Evolutionary conservation across 1,140 invertebrate species (phyloP), one percentile per base, ranked within the genome.

Genomic region (Laupala kohalensis): DNA sequence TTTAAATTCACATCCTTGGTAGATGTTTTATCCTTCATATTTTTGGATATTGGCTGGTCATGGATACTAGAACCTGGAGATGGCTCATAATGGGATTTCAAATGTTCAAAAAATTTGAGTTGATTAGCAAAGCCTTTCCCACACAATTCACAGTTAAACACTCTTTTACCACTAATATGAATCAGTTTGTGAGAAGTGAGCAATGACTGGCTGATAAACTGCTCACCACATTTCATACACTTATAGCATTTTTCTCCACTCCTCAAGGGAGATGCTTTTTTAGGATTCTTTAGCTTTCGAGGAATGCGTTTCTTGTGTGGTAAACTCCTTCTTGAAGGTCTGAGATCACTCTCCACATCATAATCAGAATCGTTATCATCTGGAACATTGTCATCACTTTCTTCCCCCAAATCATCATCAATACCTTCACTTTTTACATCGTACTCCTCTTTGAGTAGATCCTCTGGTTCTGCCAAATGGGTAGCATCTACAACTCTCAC

Each of bases 51-150:
- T 25, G n/a, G 25, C 19, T 37, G 62, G n/a, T 71, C 63, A 64
- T 19, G 19, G 19, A 65, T 64, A 28, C 5, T 26, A 6, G 28
- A 63, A 27, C 25, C 23, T 25, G 30, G 2, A 19, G 37, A 26
- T 9, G 89, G 89, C 77, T 92, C 91, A 79, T 93, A 93, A 78
- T 93, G 91, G 64, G 83, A 80, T 81, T 91, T 91, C 6, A 93
- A 80, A 79, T 93, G 91, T 76, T 91, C 89, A 79, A 90, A 93
- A 80, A 93, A 93, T 78, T 86, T 86, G 6, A 92, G 79, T 76
- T 93, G 91, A 71, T 87, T 87, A 13, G 82, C 83, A 77, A 88
- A 88, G 26, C 79, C 82, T 73, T 83, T 84, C 27, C 81, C 83
- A 76, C 90, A 92, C 6, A 91, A 78, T 78, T 91, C 87, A 77